phyloP scores from a whole-genome alignment of 2,797 vertebrate species.

The Lycodopsis pacificus region DNA sequence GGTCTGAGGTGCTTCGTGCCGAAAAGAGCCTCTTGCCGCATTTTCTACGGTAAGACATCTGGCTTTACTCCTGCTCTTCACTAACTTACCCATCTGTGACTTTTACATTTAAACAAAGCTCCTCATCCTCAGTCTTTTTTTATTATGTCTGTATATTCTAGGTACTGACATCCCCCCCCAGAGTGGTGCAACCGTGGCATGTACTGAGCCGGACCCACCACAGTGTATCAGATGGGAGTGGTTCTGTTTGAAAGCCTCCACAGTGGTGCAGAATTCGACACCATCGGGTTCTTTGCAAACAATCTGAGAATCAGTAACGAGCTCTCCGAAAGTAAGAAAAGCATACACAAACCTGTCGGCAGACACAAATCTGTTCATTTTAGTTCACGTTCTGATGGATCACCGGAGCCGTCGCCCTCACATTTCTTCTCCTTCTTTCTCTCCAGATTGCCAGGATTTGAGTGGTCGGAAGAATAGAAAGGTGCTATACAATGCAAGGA shows the following conservation, averaged over 20 bases:
- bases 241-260: constrained; percentile 35
- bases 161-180: constrained; percentile 24
- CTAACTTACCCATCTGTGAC: background rate
- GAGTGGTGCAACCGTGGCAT: background rate
- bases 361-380: too few relatives aligned
- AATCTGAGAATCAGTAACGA: background rate
- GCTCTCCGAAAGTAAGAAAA: background rate
- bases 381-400: background rate
- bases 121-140: background rate
- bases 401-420: background rate
- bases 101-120: background rate
- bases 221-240: constrained; percentile 40
- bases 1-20: constrained; percentile 32
- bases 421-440: background rate
- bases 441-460: background rate
- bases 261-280: background rate
- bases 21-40: background rate
- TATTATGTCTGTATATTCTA: background rate
- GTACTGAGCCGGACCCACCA: constrained; percentile 33
- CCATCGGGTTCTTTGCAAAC: background rate
- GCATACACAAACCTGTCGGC: too few relatives aligned
- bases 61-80: too few relatives aligned
- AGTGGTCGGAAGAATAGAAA: too few relatives aligned
- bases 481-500: too few relatives aligned
- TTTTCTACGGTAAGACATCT: constrained; percentile 6